Base-by-base conservation (phyloP, 2,888 invertebrate genomes). In the Rhorus exstirpatorius region DNA sequence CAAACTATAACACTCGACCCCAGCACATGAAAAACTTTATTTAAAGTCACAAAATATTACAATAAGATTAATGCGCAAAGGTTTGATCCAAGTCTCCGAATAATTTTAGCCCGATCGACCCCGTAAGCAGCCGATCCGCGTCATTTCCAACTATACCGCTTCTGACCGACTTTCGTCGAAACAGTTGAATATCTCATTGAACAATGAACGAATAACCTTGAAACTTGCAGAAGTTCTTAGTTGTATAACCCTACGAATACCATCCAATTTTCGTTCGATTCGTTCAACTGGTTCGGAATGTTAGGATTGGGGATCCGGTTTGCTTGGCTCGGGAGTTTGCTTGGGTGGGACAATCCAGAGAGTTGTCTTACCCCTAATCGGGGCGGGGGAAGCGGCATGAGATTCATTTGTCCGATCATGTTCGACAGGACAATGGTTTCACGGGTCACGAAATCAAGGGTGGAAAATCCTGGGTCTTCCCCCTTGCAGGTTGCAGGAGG, bases 401-500 rank as follows among this genome's bases (percentile, higher is more conserved):
- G n/a, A n/a, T 70, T 44, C 38, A 19, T 46, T 51, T 68, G 51
- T 38, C 44, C 67, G 67, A 77, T 72, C 46, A 19, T 65, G 63
- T 79, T 71, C 76, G 70, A 65, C 76, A 76, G 67, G 60, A 51
- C 44, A 55, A 55, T 12, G 71, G 41, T 38, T 63, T 70, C 44
- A 49, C 71, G 76, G 81, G 71, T 77, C 72, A 49, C 58, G 70
- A 58, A 21, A 53, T 21, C n/a, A 60, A 24, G 67, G 63, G 26
- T 53, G n/a, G 19, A 35, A 19, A 41, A 51, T 38, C n/a, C 55
- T 65, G 53, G 79, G 55, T 65, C n/a, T n/a, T n/a, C n/a, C n/a
- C 74, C 78, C 75, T 79, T 82, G 75, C 79, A 79, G 75, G 82
- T 70, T 38, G 58, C 65, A 51, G 51, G 55, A 77, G 76, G 75